Conservation (phyloP, 1,140 invertebrate species). For the Tachypleus tridentatus region DNA sequence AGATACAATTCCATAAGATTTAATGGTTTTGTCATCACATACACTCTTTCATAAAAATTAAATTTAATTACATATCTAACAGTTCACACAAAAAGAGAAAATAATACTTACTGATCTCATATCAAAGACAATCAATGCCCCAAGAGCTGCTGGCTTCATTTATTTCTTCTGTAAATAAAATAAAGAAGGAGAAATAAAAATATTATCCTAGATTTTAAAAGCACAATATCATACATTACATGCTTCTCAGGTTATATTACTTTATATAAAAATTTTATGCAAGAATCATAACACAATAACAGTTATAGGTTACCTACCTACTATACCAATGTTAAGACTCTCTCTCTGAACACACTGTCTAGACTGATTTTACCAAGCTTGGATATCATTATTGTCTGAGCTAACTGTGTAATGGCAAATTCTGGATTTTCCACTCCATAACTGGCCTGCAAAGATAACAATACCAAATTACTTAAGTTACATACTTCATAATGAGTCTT, state of each 20-base stretch:
- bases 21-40: too few relatives aligned
- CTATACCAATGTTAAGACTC: constrained; percentile 88
- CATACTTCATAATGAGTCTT: too few relatives aligned
- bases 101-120: constrained; percentile 78
- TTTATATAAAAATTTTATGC: neutral
- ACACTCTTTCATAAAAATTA: too few relatives aligned
- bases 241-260: neutral
- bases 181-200: constrained; percentile 7
- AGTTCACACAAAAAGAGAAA: neutral
- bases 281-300: neutral
- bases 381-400: constrained; percentile 98
- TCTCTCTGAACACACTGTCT: constrained; percentile 97
- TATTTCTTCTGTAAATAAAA: constrained; percentile 56
- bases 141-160: constrained; percentile 97
- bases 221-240: neutral
- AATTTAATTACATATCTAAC: too few relatives aligned
- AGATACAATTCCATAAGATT: too few relatives aligned
- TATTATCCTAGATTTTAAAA: neutral
- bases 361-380: constrained; percentile 96
- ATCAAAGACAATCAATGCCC: constrained; percentile 93
- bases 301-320: constrained; percentile 38
- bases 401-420: constrained; percentile 96
- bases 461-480: neutral
- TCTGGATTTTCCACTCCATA: constrained; percentile 99
- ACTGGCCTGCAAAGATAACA: constrained; percentile 48